Base-by-base conservation (phyloP, 2,113 vertebrate species). In the Rhinoderma darwinii region DNA sequence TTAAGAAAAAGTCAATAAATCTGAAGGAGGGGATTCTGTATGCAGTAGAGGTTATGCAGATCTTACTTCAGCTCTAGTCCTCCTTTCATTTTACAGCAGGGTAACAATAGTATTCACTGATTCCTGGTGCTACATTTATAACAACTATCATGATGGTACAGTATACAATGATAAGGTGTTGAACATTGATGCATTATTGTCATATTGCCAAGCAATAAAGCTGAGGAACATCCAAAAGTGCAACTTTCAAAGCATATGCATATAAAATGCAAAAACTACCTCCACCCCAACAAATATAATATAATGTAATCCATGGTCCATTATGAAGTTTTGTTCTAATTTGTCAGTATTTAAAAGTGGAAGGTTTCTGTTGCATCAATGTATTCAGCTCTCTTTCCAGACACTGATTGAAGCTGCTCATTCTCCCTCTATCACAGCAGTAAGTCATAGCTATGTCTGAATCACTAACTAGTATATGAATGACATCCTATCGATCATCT, bases 1-100 rank as follows among this genome's bases (percentile, higher is more conserved):
- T 87, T 87, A 74, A 41, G 15, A 59, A 73, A 56, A 35, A 50
- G 66, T 87, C 85, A 87, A 82, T 81, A 81, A 72, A 80, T 27
- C 50, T 30, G 51, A 39, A 54, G 61, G 47, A 73, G 78, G 85
- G 74, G 50, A 22, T 59, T 41, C 77, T 66, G 56, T 5, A 44
- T 59, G 30, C 32, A 41, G 66, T 82, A 25, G 50, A 18, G 27
- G 27, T 56, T 61, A 59, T 81, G 77, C 66, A 73, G 66, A 63
- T 47, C 12, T 43, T 44, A 17, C 68, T 11, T 41, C 68, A 35
- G 14, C 17, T 32, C 12, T 9, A 12, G 11, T 39, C 35, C 37
- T 72, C 68, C 18, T 72, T 22, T 72, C 22, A 41, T 41, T 41
- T 25, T 72, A 11, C 20, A 41, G 68, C 20, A 39, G 20, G 10